These are phyloP conservation scores for Notothenia coriiceps DNA, from an alignment of 2,113 vertebrate species.

Conservation along the genomic window DNA sequence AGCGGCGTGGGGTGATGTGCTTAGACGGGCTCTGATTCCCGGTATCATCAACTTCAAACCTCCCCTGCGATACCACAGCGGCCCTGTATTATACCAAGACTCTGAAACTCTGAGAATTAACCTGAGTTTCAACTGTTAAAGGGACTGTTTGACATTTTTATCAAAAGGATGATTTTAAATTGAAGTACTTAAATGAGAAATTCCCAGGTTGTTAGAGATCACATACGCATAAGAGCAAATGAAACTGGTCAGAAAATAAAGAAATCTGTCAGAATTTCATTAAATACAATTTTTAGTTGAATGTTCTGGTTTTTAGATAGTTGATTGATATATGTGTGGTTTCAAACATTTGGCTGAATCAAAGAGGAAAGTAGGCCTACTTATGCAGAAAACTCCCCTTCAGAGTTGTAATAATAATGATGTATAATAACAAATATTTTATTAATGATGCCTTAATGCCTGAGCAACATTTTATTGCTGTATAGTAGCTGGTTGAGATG, in stretches of 20 bases:
- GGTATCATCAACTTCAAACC: conserved; percentile 68
- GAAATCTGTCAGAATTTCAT: too few relatives aligned
- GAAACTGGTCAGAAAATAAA: neutral
- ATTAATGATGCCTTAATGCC: neutral
- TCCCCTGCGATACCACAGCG: conserved; percentile 73
- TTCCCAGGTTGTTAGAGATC: neutral
- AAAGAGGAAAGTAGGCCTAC: neutral
- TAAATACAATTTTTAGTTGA: too few relatives aligned
- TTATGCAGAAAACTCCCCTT: neutral
- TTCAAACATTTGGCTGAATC: neutral
- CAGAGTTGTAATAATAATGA: neutral
- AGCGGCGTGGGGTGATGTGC: conserved; percentile 72
- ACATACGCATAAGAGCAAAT: neutral
- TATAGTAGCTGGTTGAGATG: neutral
- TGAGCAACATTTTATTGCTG: neutral
- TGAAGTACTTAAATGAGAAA: conserved; percentile 13
- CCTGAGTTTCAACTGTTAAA: conserved; percentile 31
- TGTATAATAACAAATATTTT: neutral
- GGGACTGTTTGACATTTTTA: conserved; percentile 56
- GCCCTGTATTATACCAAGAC: conserved; percentile 65
- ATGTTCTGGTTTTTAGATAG: too few relatives aligned
- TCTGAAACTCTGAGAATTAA: conserved; percentile 57
- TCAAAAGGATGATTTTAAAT: conserved; percentile 19
- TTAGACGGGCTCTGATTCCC: conserved; percentile 66
- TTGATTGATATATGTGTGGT: neutral